Evolutionary conservation across 2,888 invertebrate species (phyloP), one percentile per base, ranked within the genome.

Genomic region (Synanthedon myopaeformis): DNA sequence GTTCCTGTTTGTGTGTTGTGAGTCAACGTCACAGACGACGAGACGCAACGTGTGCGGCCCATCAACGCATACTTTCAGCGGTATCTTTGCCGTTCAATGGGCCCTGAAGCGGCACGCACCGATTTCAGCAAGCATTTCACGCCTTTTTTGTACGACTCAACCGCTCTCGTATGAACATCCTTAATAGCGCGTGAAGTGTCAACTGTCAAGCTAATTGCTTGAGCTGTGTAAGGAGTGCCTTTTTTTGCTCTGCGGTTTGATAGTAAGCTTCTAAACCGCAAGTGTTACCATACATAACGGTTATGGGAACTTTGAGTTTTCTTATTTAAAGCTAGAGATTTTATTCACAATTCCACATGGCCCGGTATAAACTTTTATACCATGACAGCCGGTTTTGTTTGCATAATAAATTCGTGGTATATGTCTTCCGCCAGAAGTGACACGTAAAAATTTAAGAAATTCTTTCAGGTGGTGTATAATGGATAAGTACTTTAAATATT

Each of bases 111-210:
- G 76, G 67, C 59, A 64, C 70, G 70, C 67, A 64, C 62, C 78
- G 76, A 82, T 81, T 83, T 82, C 79, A 82, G 82, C 70, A 64
- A 57, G 59, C 66, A 67, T 80, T 85, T 84, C 83, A 84, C 83
- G 84, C 82, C 80, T 82, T 78, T 81, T 82, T 80, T 82, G 71
- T 71, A 64, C 63, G 64, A 61, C 62, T 59, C 58, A 66, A 57
- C 64, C 62, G 62, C 65, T 66, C 64, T 63, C 69, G 74, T 76
- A 73, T 73, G 77, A 72, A 74, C 70, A 72, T 65, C 58, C 62
- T 73, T 72, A 82, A 79, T 76, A 73, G 67, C 67, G 76, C 82
- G 74, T 82, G 76, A 76, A 80, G 76, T 79, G 80, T 76, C 79
- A 80, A 79, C 72, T 70, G 67, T 65, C 57, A 67, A 61, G 72